Evolutionary conservation across 2,113 vertebrate species (phyloP).

Genomic region (Rhinopithecus roxellana): DNA sequence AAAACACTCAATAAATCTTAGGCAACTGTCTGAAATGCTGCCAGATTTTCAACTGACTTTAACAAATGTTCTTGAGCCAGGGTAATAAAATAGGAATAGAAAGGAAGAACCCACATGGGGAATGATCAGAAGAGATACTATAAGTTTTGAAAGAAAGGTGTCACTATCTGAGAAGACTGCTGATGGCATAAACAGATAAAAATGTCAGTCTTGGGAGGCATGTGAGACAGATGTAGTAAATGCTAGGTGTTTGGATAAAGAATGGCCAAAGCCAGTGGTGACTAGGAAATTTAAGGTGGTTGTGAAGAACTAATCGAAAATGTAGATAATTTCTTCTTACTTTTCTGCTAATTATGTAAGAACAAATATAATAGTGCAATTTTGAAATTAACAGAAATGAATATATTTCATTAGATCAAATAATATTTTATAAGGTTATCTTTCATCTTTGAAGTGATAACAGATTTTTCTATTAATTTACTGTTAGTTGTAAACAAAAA

Average conservation of each 20-base stretch:
- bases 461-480: not conserved
- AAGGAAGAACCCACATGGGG: not conserved
- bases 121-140: not conserved
- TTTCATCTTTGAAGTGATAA: not conserved
- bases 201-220: too few relatives aligned
- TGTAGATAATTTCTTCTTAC: not conserved
- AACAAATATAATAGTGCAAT: not conserved
- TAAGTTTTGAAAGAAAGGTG: not conserved
- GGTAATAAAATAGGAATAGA: slow-evolving; percentile 43
- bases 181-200: not conserved
- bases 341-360: not conserved
- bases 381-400: not conserved
- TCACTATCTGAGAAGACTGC: not conserved
- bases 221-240: not conserved
- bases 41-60: slow-evolving; percentile 52
- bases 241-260: not conserved
- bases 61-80: slow-evolving; percentile 37
- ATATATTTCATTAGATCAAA: not conserved
- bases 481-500: not conserved
- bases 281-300: not conserved
- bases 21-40: slow-evolving; percentile 58
- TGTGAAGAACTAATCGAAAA: not conserved
- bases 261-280: not conserved
- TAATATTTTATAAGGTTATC: not conserved
- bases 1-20: slow-evolving; percentile 69